Base-by-base conservation (phyloP, 2,113 vertebrate species). In the Coracopsis vasa region DNA sequence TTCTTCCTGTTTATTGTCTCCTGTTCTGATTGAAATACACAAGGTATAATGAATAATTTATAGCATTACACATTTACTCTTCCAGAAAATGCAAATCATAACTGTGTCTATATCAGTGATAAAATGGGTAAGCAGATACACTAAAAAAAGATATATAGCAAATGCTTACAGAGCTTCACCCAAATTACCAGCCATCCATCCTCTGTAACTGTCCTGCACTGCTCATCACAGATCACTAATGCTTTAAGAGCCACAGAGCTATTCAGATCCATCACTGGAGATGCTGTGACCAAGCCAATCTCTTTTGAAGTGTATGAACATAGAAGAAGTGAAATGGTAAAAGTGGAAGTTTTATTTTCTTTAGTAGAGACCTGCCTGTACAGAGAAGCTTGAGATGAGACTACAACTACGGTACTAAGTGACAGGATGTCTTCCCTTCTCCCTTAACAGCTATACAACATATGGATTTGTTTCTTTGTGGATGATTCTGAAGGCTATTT, bases 31-130 rank as follows among this genome's bases (percentile, higher is more conserved):
- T 94, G 74, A 89, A 96, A 78, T 69, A 75, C 54, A 65, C 53
- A 71, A 71, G 42, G 48, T 72, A 12, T 48, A 80, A 94, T 95
- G 86, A 96, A 96, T 97, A 90, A 97, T 96, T 92, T 90, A 96
- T 47, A 78, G 77, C 25, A 44, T 39, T 51, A 64, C 58, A 64
- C 25, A 85, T 85, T 91, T 91, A 73, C 75, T 87, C 88, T 89
- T 79, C 80, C 78, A 97, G 71, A 94, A 96, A 94, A 84, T 90
- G 94, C 64, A 94, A 84, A 88, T 66, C 81, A 70, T 92, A 88
- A 51, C 56, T 61, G 13, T 23, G 11, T 42, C 70, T 64, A 3
- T 70, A 92, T 83, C 50, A 78, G 35, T 83, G 72, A 96, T 90
- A 94, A 96, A 95, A 72, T 3, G 14, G 21, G n/a, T 51, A 69